Evolutionary conservation across 2,888 invertebrate genomes (phyloP), one percentile per base, ranked within the genome.

Genomic region (Drosophila neonasuta): DNA sequence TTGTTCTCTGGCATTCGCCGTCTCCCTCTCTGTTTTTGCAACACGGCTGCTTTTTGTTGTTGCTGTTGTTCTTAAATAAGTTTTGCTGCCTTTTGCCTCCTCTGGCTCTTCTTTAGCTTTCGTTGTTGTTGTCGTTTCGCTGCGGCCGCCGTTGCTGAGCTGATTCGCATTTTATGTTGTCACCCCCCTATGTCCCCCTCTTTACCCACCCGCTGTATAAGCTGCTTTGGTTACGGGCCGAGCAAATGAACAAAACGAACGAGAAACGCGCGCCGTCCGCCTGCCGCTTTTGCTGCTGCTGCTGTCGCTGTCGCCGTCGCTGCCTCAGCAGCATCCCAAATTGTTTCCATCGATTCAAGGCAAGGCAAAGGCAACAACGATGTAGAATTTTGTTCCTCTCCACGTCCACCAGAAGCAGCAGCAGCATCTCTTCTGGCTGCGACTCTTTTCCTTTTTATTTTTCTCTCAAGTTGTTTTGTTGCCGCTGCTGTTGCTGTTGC

Each of bases 311-410:
- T 61, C n/a, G 55, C 11, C n/a, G 58, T 41, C 44, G 49, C 17
- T 30, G 45, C 54, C 46, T 61, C 57, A 70, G 59, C 79, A 71
- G 63, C 70, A 68, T 56, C 70, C 78, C 68, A 77, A 75, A 77
- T 73, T 75, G 64, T 70, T 71, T 68, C 72, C 80, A 79, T 75
- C 75, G 75, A 80, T 80, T 71, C 77, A 64, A 55, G 57, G 56
- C 59, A 45, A 8, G 6, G 41, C 44, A 44, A 44, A 44, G 39
- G 42, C 51, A 70, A 57, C 67, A 73, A 62, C 74, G 65, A 62
- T 70, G 76, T 78, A 76, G 74, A 77, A 76, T 74, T 62, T 78
- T 74, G 4, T 51, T 32, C 15, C 36, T 34, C 42, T 34, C 34
- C 11, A 32, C 30, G 49, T 32, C n/a, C 32, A 55, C 54, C 44